Percentiles rank a stretch among this genome's conserved stretches.
phyloP scores from a whole-genome alignment of 92 coral and sea anemone genomes.

The Heliopora coerulea region DNA sequence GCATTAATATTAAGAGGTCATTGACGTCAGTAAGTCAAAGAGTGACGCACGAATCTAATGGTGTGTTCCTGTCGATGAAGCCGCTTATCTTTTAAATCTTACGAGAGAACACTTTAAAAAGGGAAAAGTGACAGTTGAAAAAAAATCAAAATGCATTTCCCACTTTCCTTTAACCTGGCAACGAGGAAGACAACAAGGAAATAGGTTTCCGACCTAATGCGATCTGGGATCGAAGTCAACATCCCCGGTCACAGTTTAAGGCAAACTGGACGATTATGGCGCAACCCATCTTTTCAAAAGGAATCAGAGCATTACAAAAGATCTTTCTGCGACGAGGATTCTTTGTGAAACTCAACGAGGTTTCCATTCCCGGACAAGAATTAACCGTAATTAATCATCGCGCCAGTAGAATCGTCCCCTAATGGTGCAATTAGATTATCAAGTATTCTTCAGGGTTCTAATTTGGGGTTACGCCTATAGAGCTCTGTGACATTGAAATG shows the following conservation, averaged over 20 bases:
- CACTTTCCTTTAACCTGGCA: background rate
- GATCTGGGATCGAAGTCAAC: too few relatives aligned
- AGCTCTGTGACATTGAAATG: background rate
- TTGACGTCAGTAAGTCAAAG: slow-evolving; percentile 29
- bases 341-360: background rate
- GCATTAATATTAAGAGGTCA: slow-evolving; percentile 30
- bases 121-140: background rate
- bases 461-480: background rate
- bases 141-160: background rate
- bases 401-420: background rate
- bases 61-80: slow-evolving; percentile 5
- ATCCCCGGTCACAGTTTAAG: too few relatives aligned
- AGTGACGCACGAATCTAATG: slow-evolving; percentile 31
- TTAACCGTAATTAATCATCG: background rate
- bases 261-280: too few relatives aligned
- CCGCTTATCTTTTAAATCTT: slow-evolving; percentile 25
- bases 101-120: background rate
- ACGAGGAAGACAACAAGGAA: background rate
- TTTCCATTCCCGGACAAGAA: background rate
- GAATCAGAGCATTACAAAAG: background rate
- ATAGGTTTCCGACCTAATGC: background rate
- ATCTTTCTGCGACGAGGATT: background rate
- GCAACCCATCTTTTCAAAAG: too few relatives aligned
- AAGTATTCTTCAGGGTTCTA: background rate
- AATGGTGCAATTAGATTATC: background rate